Evolutionary conservation across 2,113 vertebrate species (phyloP), one percentile per base, ranked within the genome.

Genomic region (Neotragus moschatus): DNA sequence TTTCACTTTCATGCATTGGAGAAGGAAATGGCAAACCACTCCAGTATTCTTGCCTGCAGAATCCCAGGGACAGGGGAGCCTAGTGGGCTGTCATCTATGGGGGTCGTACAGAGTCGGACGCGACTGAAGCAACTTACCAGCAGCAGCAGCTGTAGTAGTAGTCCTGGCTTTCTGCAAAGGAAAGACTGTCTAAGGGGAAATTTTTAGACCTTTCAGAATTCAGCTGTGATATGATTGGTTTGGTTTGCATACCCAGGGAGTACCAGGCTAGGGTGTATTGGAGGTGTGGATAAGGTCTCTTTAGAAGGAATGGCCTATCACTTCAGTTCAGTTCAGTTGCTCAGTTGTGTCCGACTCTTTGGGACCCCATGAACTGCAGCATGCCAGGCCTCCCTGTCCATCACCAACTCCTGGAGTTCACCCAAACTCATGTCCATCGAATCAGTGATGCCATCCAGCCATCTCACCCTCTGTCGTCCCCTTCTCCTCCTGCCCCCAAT

Each of bases 21-120:
- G 17, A 66, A 66, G 63, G 33, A 36, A 66, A 66, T 19, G 63
- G 33, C 33, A 66, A 36, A 8, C 63, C 17, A 66, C 4, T 66
- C 33, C 61, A 63, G 15, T n/a, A 0, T n/a, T n/a, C 33, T n/a
- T 66, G 16, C 61, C 33, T 66, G 61, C 33, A 66, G 61, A 66
- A 66, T n/a, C 61, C 33, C 33, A 66, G 61, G 33, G 3, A 66
- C 2, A 2, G 61, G 1, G 16, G 1, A 66, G 33, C 33, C 61
- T n/a, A 8, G 33, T n/a, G 1, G 61, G 33, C 61, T 66, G 61
- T 33, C 33, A 2, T 66, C 61, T n/a, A 9, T 66, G 16, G 33
- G 33, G 61, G 61, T 16, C 7, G 0, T 0, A 19, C 33, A 66
- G 33, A 66, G 16, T n/a, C 0, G 1, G 61, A n/a, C 33, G n/a